Evolutionary conservation across 2,888 invertebrate species (phyloP).

Genomic region (Yponomeuta plumbellus): DNA sequence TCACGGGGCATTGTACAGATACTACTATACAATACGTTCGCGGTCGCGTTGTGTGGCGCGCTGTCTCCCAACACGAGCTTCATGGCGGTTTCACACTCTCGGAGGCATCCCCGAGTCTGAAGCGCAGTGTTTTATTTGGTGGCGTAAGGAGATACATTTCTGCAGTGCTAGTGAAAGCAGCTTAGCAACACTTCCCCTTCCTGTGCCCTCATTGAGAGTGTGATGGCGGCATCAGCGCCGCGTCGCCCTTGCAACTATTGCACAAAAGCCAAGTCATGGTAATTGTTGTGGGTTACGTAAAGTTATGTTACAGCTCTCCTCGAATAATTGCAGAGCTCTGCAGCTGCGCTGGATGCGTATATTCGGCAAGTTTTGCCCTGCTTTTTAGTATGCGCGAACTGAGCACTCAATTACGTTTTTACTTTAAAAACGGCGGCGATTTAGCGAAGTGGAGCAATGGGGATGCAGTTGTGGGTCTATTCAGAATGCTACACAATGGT

Average conservation of each 20-base stretch:
- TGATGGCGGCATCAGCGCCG: conserved; percentile 21
- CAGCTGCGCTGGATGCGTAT: conserved; percentile 30
- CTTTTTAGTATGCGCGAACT: conserved; percentile 9
- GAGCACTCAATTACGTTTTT: conserved; percentile 4
- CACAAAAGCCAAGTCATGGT: conserved; percentile 30
- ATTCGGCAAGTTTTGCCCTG: conserved; percentile 23
- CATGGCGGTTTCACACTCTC: too few relatives aligned
- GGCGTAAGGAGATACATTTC: too few relatives aligned
- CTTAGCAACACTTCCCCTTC: neutral
- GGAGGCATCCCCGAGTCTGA: too few relatives aligned
- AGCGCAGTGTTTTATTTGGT: too few relatives aligned
- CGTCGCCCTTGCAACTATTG: conserved; percentile 27
- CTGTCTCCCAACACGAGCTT: neutral
- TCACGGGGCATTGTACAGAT: conserved; percentile 12
- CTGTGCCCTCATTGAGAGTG: conserved; percentile 25
- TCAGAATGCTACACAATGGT: too few relatives aligned
- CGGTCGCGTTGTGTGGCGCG: conserved; percentile 27
- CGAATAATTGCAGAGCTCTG: conserved; percentile 38
- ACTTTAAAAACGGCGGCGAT: conserved; percentile 1
- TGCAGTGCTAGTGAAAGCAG: too few relatives aligned
- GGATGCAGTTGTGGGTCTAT: neutral
- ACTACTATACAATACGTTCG: conserved; percentile 26
- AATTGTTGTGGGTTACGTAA: conserved; percentile 30
- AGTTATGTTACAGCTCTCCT: conserved; percentile 25
- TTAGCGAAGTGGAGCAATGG: conserved; percentile 2